Conservation (phyloP, 2,888 invertebrate species). For the Keiferia lycopersicella region DNA sequence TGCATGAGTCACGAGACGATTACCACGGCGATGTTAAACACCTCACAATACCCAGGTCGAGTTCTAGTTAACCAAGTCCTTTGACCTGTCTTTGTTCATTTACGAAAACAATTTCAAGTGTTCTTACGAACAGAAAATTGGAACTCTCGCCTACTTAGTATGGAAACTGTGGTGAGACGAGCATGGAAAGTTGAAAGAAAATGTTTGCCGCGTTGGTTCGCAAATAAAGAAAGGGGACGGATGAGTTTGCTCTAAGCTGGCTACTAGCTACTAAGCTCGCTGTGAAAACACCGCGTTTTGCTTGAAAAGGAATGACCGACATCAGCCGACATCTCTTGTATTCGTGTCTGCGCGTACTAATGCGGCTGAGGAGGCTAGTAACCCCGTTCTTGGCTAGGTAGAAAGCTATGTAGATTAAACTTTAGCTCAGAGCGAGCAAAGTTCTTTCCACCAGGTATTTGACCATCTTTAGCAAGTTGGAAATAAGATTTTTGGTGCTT, state of each 20-base stretch:
- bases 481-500: too few species aligned
- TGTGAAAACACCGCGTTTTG: conserved; percentile 33
- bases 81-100: conserved; percentile 27
- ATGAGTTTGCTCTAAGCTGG: conserved; percentile 37
- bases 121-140: conserved; percentile 7
- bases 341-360: conserved; percentile 20
- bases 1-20: conserved; percentile 29
- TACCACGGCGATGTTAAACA: conserved; percentile 29
- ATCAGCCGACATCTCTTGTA: conserved; percentile 33
- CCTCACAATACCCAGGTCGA: conserved; percentile 30
- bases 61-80: conserved; percentile 29
- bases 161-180: conserved; percentile 40
- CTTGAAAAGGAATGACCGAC: conserved; percentile 46
- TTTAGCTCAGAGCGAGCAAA: background rate
- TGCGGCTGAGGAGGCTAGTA: background rate
- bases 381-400: background rate
- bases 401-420: background rate
- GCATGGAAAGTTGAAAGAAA: conserved; percentile 46
- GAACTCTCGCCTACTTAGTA: conserved; percentile 29
- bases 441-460: too few species aligned
- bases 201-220: conserved; percentile 42
- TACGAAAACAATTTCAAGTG: background rate
- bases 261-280: conserved; percentile 26
- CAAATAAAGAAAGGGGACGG: conserved; percentile 46
- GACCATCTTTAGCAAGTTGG: too few species aligned